Evolutionary conservation across 2,888 invertebrate species (phyloP).

Genomic region (Pecten maximus): DNA sequence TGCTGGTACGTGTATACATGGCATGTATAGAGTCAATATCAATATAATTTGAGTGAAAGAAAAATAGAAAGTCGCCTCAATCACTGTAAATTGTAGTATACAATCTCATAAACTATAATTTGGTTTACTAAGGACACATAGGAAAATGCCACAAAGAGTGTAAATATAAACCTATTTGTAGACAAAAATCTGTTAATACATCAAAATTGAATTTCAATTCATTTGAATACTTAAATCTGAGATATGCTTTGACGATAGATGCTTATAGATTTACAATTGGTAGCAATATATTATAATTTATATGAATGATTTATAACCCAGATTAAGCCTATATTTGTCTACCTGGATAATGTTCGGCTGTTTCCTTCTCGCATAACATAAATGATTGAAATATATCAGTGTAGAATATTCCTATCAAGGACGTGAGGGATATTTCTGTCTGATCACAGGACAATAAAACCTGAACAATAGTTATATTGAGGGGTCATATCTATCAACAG

Average conservation of each 20-base stretch:
- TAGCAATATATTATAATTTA: background rate
- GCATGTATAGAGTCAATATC: no score
- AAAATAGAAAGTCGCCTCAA: no score
- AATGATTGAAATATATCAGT: background rate
- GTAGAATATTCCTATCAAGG: background rate
- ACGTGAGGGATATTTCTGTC: background rate
- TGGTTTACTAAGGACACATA: no score
- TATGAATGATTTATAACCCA: background rate
- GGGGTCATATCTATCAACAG: no score
- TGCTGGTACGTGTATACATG: no score
- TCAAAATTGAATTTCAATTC: background rate
- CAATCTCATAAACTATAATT: no score
- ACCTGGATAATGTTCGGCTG: background rate
- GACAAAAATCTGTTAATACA: background rate
- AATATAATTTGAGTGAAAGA: no score
- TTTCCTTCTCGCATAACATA: background rate
- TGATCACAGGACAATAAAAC: no score
- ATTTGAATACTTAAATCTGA: background rate
- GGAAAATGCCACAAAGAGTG: background rate
- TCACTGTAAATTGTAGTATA: no score
- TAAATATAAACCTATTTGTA: background rate
- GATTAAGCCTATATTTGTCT: background rate
- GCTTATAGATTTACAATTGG: background rate
- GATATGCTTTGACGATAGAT: background rate
- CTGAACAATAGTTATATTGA: no score